phyloP scores from a whole-genome alignment of 2,797 vertebrate species.

The Loriculus beryllinus region DNA sequence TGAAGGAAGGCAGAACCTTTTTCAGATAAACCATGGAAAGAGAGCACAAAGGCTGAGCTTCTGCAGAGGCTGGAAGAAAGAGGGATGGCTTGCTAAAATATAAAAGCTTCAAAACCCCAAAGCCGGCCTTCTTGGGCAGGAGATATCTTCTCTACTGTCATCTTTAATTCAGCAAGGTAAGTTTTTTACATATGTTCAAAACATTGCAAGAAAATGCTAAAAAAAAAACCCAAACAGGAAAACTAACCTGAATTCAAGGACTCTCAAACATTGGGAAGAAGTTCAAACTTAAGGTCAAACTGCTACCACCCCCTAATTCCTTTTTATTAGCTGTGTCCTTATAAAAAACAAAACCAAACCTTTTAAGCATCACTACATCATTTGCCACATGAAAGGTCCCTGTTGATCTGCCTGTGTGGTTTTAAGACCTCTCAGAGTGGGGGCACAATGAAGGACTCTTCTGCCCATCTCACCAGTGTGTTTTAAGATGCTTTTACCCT shows the following conservation, averaged over 20 bases:
- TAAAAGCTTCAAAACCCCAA: background rate
- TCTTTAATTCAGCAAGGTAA: background rate
- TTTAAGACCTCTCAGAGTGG: background rate
- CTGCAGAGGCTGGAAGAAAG: background rate
- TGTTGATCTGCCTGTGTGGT: background rate
- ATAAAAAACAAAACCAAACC: background rate
- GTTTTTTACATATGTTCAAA: background rate
- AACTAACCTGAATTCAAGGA: background rate
- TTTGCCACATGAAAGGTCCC: background rate
- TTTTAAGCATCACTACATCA: background rate
- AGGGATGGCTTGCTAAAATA: background rate
- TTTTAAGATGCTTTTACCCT: background rate
- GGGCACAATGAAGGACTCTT: background rate
- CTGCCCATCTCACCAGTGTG: background rate
- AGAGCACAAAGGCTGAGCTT: conserved; percentile 9
- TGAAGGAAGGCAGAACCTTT: conserved; percentile 52
- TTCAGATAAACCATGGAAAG: conserved; percentile 43
- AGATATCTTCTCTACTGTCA: background rate
- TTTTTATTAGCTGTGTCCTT: background rate
- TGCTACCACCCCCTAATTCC: background rate
- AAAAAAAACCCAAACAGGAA: background rate
- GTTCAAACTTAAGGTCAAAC: background rate
- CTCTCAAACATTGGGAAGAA: background rate
- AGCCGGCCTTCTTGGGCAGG: background rate
- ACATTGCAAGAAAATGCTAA: background rate